Evolutionary conservation across 2,888 invertebrate genomes (phyloP).

Genomic region (Electrophaes corylata): DNA sequence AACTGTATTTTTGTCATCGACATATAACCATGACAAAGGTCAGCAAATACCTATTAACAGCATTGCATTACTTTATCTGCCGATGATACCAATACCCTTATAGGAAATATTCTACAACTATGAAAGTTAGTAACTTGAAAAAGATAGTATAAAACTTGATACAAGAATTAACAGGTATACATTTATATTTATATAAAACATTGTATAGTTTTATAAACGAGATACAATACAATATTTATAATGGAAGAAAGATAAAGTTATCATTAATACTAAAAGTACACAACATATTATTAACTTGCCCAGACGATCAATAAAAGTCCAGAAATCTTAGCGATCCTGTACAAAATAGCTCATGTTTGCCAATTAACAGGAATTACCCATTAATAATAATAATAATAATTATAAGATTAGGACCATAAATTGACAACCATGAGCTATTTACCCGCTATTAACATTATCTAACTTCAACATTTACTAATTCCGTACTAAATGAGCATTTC

Average conservation of each 20-base stretch:
- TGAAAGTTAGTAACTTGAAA: slow-evolving; percentile 2
- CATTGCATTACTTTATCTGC: neutral
- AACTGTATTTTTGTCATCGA: neutral
- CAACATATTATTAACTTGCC: neutral
- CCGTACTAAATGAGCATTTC: slow-evolving; percentile 2
- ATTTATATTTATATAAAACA: slow-evolving; percentile 25
- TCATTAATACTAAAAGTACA: slow-evolving; percentile 1
- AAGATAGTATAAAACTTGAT: slow-evolving; percentile 20
- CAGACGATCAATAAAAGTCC: neutral
- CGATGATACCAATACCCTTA: neutral
- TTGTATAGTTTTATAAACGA: slow-evolving; percentile 27
- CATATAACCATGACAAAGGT: neutral
- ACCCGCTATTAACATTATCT: neutral
- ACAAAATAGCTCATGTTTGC: neutral
- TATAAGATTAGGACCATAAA: too few species aligned
- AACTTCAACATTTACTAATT: neutral
- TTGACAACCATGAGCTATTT: neutral
- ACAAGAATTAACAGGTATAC: slow-evolving; percentile 30
- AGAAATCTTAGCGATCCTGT: neutral
- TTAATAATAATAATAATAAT: too few species aligned
- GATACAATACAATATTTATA: slow-evolving; percentile 17
- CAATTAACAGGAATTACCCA: too few species aligned
- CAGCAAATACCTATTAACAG: neutral
- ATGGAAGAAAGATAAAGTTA: slow-evolving; percentile 24
- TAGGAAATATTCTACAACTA: neutral